Conservation (phyloP, 2,113 vertebrate genomes). For the Panthera uncia region DNA sequence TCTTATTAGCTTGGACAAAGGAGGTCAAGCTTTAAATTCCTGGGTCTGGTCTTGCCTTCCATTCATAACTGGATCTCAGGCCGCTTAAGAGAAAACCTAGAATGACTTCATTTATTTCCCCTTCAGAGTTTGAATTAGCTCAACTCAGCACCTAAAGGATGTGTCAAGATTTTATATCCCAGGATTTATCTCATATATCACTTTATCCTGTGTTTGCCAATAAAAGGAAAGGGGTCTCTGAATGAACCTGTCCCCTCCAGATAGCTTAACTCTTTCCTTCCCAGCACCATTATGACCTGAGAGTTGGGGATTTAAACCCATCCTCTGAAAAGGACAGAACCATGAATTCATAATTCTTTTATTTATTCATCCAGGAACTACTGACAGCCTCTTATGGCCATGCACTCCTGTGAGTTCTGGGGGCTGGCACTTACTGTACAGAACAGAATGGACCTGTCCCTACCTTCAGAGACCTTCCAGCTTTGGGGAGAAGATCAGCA, state of each 20-base stretch:
- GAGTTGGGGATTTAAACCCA: not conserved
- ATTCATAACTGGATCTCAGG: constrained; percentile 12
- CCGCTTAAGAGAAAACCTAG: constrained; percentile 62
- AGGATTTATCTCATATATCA: constrained; percentile 38
- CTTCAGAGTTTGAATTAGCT: constrained; percentile 20
- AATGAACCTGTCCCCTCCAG: not conserved
- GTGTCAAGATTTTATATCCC: constrained; percentile 66
- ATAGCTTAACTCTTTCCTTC: constrained; percentile 41
- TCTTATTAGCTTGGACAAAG: constrained; percentile 55
- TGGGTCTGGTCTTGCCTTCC: constrained; percentile 52
- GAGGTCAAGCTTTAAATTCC: constrained; percentile 73
- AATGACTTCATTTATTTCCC: constrained; percentile 68
- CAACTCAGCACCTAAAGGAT: constrained; percentile 44
- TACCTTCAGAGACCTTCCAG: not conserved
- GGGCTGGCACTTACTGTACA: not conserved
- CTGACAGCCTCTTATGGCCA: not conserved
- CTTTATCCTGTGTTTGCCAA: constrained; percentile 39
- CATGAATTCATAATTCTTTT: not conserved
- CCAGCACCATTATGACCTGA: not conserved
- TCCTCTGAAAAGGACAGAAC: constrained; percentile 36
- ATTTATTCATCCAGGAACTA: not conserved
- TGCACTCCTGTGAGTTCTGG: not conserved
- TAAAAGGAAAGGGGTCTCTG: not conserved
- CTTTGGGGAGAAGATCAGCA: not conserved
- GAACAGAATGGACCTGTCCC: not conserved